Conservation (phyloP, 2,797 vertebrate species). For the Xiphorhynchus erythropygius region DNA sequence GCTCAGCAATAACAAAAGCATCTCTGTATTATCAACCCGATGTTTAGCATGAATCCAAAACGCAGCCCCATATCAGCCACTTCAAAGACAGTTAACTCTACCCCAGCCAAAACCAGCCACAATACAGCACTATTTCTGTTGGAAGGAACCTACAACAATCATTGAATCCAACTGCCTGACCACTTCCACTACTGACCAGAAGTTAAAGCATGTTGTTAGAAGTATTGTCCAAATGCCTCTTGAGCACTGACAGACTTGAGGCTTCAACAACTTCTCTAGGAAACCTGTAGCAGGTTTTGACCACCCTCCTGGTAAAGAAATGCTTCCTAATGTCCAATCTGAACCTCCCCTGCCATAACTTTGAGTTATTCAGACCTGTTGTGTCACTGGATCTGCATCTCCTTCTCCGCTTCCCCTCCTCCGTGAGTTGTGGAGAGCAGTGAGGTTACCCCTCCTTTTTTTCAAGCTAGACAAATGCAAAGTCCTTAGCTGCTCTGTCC, state of each 20-base stretch:
- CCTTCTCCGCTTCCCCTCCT: not conserved
- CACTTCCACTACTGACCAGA: not conserved
- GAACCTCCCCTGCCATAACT: not conserved
- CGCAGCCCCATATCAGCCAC: not conserved
- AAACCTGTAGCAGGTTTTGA: not conserved
- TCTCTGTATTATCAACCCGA: not conserved
- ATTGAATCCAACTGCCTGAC: not conserved
- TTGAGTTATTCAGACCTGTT: not conserved
- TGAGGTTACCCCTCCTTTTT: not conserved
- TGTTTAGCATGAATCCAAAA: not conserved
- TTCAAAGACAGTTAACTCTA: not conserved
- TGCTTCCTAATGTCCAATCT: not conserved
- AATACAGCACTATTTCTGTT: not conserved
- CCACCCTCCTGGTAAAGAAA: not conserved
- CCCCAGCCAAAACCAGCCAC: not conserved
- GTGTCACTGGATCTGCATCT: not conserved
- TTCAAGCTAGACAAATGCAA: not conserved
- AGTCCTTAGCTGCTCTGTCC: not conserved
- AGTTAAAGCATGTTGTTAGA: not conserved
- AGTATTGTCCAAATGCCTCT: not conserved
- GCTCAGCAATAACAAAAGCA: not conserved
- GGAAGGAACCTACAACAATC: rapidly evolving
- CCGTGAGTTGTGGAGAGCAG: not conserved
- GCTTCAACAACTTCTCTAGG: not conserved
- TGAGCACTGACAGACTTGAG: not conserved